Evolutionary conservation across 2,888 invertebrate species (phyloP), one percentile per base, ranked within the genome.

Genomic region (Catocala fraxini): DNA sequence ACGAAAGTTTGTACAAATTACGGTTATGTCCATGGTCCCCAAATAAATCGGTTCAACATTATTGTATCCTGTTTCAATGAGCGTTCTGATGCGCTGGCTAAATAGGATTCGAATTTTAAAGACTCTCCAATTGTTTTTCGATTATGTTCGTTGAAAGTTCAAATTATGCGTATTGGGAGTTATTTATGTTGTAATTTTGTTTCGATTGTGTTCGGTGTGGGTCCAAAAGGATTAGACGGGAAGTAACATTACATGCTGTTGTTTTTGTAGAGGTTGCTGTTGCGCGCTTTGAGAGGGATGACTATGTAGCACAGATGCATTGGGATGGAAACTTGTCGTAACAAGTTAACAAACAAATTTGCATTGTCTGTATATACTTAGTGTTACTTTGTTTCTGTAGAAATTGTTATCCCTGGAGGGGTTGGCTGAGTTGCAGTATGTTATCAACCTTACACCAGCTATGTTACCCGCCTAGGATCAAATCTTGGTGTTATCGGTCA

Each of bases 1-100:
- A 73, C 54, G 55, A 68, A 71, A 77, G 71, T 79, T 82, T 73
- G 75, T 75, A 73, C 77, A 71, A 78, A 80, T 77, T 71, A 70
- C 66, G 65, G 65, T 69, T 71, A 61, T 75, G 59, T 75, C 65
- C 60, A 64, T 65, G 52, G 70, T 65, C 56, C 65, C 63, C 41
- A 56, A 65, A 73, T 70, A 73, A 76, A 76, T 64, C 61, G 59
- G 65, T 67, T 51, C 57, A 59, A 63, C 56, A 56, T 59, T 64
- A 62, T 70, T 63, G 62, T 59, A 61, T 12, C 12, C 35, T 55
- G 34, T 52, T 33, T 33, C 43, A 43, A 54, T 48, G 34, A 51
- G 48, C 43, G 54, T 58, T 45, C 46, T 51, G 51, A 25, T 46
- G 13, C 47, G 43, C 41, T 42, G 25, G 25, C n/a, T 11, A 12